A percentile compares a stretch with the other conserved stretches of the same genome.
Conservation (phyloP, 2,888 invertebrate species). For the Ectemnius continuus region DNA sequence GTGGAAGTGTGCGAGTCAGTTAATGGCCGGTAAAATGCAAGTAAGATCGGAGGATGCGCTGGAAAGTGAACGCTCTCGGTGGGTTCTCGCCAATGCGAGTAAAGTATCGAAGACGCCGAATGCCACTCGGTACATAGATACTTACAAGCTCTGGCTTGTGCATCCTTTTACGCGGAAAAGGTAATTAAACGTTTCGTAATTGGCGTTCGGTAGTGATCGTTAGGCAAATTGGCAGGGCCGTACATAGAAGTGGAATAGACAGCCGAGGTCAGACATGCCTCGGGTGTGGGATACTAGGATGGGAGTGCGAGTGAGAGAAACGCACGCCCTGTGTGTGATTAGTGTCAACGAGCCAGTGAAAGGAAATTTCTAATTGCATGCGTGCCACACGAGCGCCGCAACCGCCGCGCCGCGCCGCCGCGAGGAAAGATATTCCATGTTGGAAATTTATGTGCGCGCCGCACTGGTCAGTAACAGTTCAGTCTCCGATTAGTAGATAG, state of each 20-base stretch:
- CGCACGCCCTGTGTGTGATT: conserved; percentile 46
- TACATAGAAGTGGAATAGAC: conserved; percentile 32
- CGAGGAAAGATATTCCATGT: conserved; percentile 39
- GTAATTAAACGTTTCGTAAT: conserved; percentile 60
- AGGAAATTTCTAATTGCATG: conserved; percentile 65
- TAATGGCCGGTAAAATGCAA: neutral
- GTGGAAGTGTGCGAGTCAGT: neutral
- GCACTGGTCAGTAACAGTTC: conserved; percentile 29
- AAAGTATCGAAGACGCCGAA: neutral
- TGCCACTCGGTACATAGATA: neutral
- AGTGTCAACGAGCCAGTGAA: conserved; percentile 63
- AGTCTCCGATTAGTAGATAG: conserved; percentile 25
- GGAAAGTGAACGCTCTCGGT: too few relatives aligned
- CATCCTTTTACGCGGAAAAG: conserved; percentile 52
- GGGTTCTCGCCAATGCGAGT: too few relatives aligned
- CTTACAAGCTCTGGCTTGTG: conserved; percentile 29
- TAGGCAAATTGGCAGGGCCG: conserved; percentile 42
- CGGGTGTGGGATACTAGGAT: conserved; percentile 42
- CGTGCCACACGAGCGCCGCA: conserved; percentile 37
- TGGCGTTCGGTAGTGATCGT: conserved; percentile 58
- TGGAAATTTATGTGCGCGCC: conserved; percentile 28
- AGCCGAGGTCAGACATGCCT: conserved; percentile 48
- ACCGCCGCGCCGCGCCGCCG: conserved; percentile 14
- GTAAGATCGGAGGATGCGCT: too few relatives aligned
- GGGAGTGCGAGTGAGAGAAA: neutral